A percentile compares a stretch with the other conserved stretches of the same genome.
Evolutionary conservation across 2,113 vertebrate genomes (phyloP).

Genomic region (Charina bottae): DNA sequence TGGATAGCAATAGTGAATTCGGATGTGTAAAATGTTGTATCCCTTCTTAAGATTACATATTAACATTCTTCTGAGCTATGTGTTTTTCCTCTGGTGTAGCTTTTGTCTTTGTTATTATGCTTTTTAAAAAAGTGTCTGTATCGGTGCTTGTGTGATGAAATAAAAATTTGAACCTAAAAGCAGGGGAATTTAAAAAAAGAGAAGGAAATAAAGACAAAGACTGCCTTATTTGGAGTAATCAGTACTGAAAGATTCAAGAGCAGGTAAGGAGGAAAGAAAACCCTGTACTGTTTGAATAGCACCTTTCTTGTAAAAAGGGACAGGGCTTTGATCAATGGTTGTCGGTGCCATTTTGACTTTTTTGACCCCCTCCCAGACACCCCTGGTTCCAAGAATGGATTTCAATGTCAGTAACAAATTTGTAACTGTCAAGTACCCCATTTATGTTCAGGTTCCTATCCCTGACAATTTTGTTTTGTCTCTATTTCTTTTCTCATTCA

Average conservation of each 20-base stretch:
- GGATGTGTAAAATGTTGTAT: neutral
- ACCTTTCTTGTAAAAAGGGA: neutral
- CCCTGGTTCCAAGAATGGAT: neutral
- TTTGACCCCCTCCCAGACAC: neutral
- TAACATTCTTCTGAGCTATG: neutral
- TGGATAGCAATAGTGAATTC: neutral
- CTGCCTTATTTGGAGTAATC: neutral
- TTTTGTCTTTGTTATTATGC: neutral
- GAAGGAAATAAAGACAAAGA: neutral
- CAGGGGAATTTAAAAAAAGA: neutral
- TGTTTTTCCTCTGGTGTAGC: neutral
- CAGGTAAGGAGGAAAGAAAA: neutral
- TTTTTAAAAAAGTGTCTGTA: neutral
- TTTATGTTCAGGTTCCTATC: neutral
- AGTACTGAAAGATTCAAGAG: neutral
- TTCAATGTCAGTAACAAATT: neutral
- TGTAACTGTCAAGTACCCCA: neutral
- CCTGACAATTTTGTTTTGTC: neutral
- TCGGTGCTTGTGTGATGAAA: neutral
- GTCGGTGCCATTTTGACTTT: neutral
- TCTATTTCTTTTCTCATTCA: neutral
- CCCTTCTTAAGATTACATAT: neutral
- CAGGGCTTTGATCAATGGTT: neutral
- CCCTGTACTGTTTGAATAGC: neutral
- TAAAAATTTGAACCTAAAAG: neutral